phyloP scores from a whole-genome alignment of 2,797 vertebrate genomes.

The Trematocara caparti region DNA sequence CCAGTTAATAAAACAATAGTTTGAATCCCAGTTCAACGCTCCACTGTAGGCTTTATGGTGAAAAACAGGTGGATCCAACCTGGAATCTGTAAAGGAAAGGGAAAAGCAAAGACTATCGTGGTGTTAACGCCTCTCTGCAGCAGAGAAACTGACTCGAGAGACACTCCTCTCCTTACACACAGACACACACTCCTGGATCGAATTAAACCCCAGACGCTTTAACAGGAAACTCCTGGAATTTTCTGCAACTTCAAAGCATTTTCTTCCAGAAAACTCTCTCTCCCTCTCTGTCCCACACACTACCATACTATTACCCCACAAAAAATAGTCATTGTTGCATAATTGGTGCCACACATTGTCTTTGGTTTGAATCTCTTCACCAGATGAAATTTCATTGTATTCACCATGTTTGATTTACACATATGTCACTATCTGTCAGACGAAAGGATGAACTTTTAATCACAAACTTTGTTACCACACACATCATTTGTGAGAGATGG shows the following conservation, averaged over 20 bases:
- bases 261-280: constrained; percentile 17
- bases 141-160: constrained; percentile 28
- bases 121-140: constrained; percentile 15
- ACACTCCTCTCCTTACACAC: background rate
- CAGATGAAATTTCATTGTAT: background rate
- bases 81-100: background rate
- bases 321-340: background rate
- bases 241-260: constrained; percentile 71
- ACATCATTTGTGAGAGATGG: background rate
- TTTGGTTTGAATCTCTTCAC: background rate
- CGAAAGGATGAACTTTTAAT: background rate
- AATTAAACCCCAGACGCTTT: constrained; percentile 65
- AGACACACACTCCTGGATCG: constrained; percentile 66
- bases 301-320: background rate
- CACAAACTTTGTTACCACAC: background rate
- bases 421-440: background rate
- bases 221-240: constrained; percentile 76
- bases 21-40: background rate
- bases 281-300: background rate
- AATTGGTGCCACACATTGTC: background rate
- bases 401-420: background rate
- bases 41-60: background rate
- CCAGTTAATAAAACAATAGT: background rate
- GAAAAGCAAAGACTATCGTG: background rate
- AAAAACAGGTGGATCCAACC: constrained; percentile 1